These are phyloP conservation scores for Melolontha melolontha DNA, from an alignment of 2,888 invertebrate species.

Conservation along the genomic window DNA sequence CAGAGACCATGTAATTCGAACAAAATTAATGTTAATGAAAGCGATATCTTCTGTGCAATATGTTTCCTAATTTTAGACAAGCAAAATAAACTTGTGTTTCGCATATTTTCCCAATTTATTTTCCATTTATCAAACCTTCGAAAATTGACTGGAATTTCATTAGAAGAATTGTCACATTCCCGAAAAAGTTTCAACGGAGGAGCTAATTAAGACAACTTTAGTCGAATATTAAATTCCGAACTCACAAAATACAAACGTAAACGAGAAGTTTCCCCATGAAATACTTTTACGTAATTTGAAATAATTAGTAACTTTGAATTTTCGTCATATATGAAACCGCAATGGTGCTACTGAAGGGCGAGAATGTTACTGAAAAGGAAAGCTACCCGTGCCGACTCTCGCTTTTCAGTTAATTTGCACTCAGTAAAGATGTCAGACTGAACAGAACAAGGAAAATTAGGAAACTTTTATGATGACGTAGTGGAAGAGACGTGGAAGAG, in stretches of 20 bases:
- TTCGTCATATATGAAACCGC: constrained; percentile 2
- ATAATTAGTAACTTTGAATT: constrained; percentile 16
- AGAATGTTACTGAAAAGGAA: constrained; percentile 17
- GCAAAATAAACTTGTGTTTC: too few relatives aligned
- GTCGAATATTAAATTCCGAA: constrained; percentile 15
- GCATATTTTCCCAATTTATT: too few relatives aligned
- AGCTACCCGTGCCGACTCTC: constrained; percentile 22
- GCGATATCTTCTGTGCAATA: too few relatives aligned
- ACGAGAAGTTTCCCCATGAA: constrained; percentile 1
- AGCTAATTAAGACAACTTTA: constrained; percentile 23
- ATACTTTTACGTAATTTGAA: constrained; percentile 24
- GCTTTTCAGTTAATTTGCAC: constrained; percentile 34
- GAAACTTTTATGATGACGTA: constrained; percentile 28
- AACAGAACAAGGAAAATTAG: constrained; percentile 26
- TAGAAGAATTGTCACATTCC: constrained; percentile 12
- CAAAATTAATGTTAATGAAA: too few relatives aligned
- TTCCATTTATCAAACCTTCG: neutral
- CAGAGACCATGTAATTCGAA: too few relatives aligned
- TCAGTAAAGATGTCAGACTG: constrained; percentile 16
- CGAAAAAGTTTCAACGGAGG: constrained; percentile 4
- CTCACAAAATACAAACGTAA: constrained; percentile 13
- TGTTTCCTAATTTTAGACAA: too few relatives aligned
- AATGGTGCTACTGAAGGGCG: constrained; percentile 18
- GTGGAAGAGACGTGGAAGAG: constrained; percentile 6
- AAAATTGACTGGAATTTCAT: neutral